phyloP scores from a whole-genome alignment of 2,113 vertebrate genomes.

The Procavia capensis region DNA sequence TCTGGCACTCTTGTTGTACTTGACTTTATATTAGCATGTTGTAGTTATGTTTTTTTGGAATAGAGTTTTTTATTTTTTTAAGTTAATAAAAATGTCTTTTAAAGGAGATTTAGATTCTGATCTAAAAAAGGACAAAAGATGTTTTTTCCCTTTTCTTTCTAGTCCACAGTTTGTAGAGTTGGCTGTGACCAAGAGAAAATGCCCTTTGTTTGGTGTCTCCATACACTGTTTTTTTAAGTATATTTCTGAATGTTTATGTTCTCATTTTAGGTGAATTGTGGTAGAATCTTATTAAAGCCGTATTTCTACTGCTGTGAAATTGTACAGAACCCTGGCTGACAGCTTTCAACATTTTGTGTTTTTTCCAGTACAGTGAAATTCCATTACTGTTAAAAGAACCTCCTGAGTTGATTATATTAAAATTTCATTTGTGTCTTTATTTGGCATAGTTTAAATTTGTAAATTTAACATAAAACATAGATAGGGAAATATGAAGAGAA shows the following conservation, averaged over 20 bases:
- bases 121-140: neutral
- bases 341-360: slow-evolving; percentile 60
- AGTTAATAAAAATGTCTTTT: slow-evolving; percentile 43
- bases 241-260: slow-evolving; percentile 63
- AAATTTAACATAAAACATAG: slow-evolving; percentile 25
- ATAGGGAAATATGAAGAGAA: slow-evolving; percentile 18
- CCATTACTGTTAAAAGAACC: slow-evolving; percentile 50
- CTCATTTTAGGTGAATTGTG: slow-evolving; percentile 54
- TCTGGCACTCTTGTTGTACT: slow-evolving; percentile 2
- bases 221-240: neutral
- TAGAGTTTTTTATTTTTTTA: slow-evolving; percentile 44
- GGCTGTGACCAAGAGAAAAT: neutral
- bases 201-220: slow-evolving; percentile 31
- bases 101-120: slow-evolving; percentile 28
- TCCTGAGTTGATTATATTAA: slow-evolving; percentile 45
- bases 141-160: neutral
- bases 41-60: slow-evolving; percentile 41
- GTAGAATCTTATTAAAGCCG: slow-evolving; percentile 41
- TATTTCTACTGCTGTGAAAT: slow-evolving; percentile 49
- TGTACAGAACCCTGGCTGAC: slow-evolving; percentile 33
- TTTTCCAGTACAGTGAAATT: slow-evolving; percentile 59
- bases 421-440: slow-evolving; percentile 57
- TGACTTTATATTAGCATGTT: slow-evolving; percentile 17
- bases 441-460: slow-evolving; percentile 58
- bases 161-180: slow-evolving; percentile 30